Evolutionary conservation across 2,113 vertebrate species (phyloP), one percentile per base, ranked within the genome.

Genomic region (Gnathonemus longibarbis): DNA sequence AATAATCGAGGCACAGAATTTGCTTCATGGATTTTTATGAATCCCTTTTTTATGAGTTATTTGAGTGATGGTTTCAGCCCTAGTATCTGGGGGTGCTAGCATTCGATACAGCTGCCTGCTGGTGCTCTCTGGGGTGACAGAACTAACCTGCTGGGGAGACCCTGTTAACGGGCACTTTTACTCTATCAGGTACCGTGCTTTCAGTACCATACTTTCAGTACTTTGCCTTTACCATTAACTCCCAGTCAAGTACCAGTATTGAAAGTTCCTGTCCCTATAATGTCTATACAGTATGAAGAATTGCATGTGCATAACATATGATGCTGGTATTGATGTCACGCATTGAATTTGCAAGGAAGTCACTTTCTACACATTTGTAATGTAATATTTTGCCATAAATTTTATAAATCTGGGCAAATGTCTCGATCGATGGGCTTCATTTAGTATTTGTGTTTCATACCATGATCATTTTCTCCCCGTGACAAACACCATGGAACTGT

Each of bases 401-500:
- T 27, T 62, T 9, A n/a, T 6, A 62, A 62, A 62, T n/a, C 58
- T 62, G 58, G 7, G 21, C 21, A 62, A 9, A 62, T n/a, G 7
- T 66, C 58, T 66, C 2, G 24, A 27, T 10, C 9, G 8, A 27
- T 66, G n/a, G 58, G 8, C 35, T 46, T 88, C 58, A 52, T 52
- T 87, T 87, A 53, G 19, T 56, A 5, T 31, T 15, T 45, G 87
- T 58, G 21, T 52, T 0, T 88, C 58, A 45, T 62, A 35, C 87
- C 5, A 7, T 35, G 10, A 62, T 88, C 56, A 52, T 31, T 53
- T 70, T 35, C 52, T 53, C 17, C 52, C 7, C 35, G 39, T 31
- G 21, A 49, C 48, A 50, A 50, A 39, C 92, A 58, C 31, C 52
- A 19, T 56, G 50, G 91, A 88, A 92, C 90, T 92, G 92, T 42